Base-by-base conservation (phyloP, 2,888 invertebrate genomes). In the Drosophila nr. perissopoda region DNA sequence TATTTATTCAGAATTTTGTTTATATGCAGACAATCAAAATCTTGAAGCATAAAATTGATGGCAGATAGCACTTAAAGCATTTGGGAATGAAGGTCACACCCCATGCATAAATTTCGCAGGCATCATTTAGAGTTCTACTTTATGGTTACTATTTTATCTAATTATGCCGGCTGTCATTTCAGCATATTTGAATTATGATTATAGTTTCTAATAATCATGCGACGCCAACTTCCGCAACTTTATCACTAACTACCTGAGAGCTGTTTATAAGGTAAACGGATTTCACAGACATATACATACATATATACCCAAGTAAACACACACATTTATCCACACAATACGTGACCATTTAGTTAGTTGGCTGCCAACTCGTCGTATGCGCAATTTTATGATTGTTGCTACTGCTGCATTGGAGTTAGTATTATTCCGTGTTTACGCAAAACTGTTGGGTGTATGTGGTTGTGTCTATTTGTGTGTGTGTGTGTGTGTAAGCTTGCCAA, bases 331-430 rank as follows among this genome's bases (percentile, higher is more conserved):
- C 3, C 70, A 49, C 69, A 78, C 56, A 72, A 69, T 57, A 89
- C 89, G 89, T 85, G 89, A 85, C 89, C 72, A 71, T 79, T 83
- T 87, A 57, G 73, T 46, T 63, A 58, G 72, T 52, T 63, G 70
- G 31, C 42, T 68, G 54, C 49, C 63, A 74, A 49, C 40, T 51
- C 34, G 56, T 51, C 62, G 57, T 51, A 49, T 52, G 31, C 48
- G 56, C 58, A 63, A 71, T 66, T 67, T 53, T 34, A 33, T 57
- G 31, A n/a, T 64, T 69, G 25, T 66, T 76, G 53, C 57, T 59
- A 16, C 27, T 25, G n/a, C 6, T 63, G 29, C n/a, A 63, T 52
- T 48, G 21, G 29, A 71, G 62, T 62, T 70, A 27, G 34, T 66
- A 57, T 66, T 73, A 60, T 82, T 59, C 29, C 42, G 42, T 52